These are phyloP conservation scores for Seriola dumerili DNA, from an alignment of 2,113 vertebrate species.

Conservation along the genomic window DNA sequence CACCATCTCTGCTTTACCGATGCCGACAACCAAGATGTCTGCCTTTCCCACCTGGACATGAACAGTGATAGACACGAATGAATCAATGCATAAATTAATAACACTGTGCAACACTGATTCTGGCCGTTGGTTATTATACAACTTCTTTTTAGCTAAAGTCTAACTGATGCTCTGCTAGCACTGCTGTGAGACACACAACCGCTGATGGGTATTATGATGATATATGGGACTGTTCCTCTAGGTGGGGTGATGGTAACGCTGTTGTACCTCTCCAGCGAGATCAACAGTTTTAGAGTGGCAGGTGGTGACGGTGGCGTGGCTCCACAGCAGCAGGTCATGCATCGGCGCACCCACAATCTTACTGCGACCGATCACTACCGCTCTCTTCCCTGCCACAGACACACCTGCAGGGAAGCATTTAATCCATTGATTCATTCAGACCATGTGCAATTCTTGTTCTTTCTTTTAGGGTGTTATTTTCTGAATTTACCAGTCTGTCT, in stretches of 20 bases:
- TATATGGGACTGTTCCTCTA: not conserved
- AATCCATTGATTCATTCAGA: not conserved
- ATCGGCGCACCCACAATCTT: conserved; percentile 98
- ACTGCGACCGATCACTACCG: conserved; percentile 95
- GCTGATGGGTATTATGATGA: not conserved
- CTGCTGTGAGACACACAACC: too few species aligned
- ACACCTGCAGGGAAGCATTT: conserved; percentile 82
- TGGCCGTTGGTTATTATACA: not conserved
- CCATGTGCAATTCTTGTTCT: not conserved
- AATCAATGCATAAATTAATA: not conserved
- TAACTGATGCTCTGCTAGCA: not conserved
- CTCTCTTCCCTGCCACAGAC: conserved; percentile 91
- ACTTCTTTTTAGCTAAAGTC: not conserved
- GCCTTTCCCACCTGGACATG: conserved; percentile 87
- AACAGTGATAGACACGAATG: not conserved
- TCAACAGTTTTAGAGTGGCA: conserved; percentile 95
- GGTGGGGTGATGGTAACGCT: too few species aligned
- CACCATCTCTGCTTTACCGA: conserved; percentile 95
- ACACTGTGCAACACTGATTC: too few species aligned
- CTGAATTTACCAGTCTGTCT: conserved; percentile 88
- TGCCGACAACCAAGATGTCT: conserved; percentile 96
- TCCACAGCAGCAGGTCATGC: conserved; percentile 97
- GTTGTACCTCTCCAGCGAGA: conserved; percentile 89
- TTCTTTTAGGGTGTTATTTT: not conserved
- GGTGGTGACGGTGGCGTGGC: conserved; percentile 95